phyloP scores from a whole-genome alignment of 1,140 invertebrate species.

The Cyphomyrmex costatus region DNA sequence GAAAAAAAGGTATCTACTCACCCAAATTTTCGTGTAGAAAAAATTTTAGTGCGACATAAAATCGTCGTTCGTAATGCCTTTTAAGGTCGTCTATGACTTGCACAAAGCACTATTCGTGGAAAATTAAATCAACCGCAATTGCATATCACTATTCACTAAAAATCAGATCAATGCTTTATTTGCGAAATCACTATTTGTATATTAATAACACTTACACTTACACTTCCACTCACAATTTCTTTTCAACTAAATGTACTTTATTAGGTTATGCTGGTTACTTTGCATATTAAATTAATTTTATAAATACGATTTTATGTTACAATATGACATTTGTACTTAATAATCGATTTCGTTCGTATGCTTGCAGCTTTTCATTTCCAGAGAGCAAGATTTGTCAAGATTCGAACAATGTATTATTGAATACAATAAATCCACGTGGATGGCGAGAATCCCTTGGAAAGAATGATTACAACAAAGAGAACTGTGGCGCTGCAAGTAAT shows the following conservation, averaged over 20 bases:
- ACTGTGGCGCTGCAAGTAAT: conserved; percentile 74
- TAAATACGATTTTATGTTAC: background rate
- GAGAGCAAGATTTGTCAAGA: background rate
- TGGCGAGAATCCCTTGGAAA: background rate
- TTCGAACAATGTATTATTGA: background rate
- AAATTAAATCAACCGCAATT: too few relatives aligned
- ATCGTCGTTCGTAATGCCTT: background rate
- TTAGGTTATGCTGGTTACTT: background rate
- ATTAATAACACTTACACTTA: background rate
- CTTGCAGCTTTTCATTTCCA: background rate
- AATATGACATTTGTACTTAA: background rate
- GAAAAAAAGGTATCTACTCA: background rate
- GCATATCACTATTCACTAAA: too few relatives aligned
- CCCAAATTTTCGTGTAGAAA: background rate
- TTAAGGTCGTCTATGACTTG: background rate
- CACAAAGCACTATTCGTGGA: background rate
- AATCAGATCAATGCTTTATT: too few relatives aligned
- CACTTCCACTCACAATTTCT: background rate
- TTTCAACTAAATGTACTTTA: background rate
- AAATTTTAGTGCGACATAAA: too few relatives aligned
- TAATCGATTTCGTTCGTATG: conserved; percentile 1
- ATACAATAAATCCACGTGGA: background rate
- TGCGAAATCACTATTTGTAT: background rate
- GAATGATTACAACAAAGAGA: conserved; percentile 77
- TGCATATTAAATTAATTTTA: background rate